Percentiles rank a stretch among this genome's conserved stretches.
These are phyloP conservation scores for Cordilura impudica DNA, from an alignment of 2,888 invertebrate genomes.

Conservation along the genomic window DNA sequence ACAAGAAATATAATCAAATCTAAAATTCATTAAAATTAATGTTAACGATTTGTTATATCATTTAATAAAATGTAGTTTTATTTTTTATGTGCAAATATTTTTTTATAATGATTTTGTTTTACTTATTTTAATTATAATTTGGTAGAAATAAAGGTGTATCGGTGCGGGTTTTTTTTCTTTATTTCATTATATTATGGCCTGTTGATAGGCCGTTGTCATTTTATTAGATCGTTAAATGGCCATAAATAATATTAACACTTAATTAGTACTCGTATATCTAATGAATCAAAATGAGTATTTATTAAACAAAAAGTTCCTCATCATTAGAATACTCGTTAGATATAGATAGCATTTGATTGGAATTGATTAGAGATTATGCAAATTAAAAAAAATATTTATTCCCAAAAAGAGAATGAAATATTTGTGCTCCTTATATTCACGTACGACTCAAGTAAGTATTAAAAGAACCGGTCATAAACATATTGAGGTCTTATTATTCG, in stretches of 20 bases:
- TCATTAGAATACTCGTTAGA: too few relatives aligned
- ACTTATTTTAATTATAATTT: slow-evolving; percentile 12
- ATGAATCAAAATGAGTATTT: not conserved
- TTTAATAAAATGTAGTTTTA: slow-evolving; percentile 10
- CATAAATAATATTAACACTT: slow-evolving; percentile 36
- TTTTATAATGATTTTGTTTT: slow-evolving; percentile 27
- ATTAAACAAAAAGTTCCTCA: too few relatives aligned
- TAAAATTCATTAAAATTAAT: too few relatives aligned
- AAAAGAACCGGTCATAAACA: too few relatives aligned
- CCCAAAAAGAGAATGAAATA: too few relatives aligned
- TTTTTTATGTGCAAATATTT: slow-evolving; percentile 35
- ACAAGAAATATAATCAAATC: too few relatives aligned
- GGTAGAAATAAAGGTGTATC: slow-evolving; percentile 2
- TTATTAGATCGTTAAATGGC: slow-evolving; percentile 42
- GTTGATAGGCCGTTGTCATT: not conserved
- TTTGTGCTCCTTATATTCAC: too few relatives aligned
- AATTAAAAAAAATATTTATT: too few relatives aligned
- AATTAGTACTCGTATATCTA: slow-evolving; percentile 1
- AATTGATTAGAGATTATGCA: too few relatives aligned
- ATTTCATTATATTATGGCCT: not conserved
- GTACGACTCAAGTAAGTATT: too few relatives aligned
- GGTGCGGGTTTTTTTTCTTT: slow-evolving; percentile 1
- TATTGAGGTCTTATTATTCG: too few relatives aligned
- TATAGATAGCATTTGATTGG: too few relatives aligned
- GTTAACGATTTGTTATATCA: not conserved